Evolutionary conservation across 2,113 vertebrate genomes (phyloP).

Genomic region (Platanista minor): DNA sequence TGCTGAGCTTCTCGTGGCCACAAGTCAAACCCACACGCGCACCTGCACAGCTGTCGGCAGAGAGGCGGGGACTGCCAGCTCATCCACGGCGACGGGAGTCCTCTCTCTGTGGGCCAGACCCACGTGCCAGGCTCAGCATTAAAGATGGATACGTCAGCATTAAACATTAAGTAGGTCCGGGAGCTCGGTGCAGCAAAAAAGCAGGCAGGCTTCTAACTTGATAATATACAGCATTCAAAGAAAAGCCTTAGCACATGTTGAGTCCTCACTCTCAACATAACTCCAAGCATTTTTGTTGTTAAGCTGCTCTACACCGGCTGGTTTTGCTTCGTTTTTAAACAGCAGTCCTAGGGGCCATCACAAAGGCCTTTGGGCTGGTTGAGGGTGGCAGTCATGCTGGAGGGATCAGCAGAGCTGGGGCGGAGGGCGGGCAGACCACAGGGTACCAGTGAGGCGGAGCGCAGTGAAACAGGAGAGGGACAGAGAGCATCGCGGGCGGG

Average conservation of each 20-base stretch:
- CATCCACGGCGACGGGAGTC: accelerated
- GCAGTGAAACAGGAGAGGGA: background rate
- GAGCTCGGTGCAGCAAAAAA: background rate
- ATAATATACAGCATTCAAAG: accelerated
- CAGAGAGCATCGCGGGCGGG: accelerated
- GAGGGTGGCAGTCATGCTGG: background rate
- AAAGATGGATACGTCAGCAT: accelerated
- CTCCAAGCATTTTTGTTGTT: accelerated
- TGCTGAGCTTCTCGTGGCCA: accelerated
- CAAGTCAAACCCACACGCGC: background rate
- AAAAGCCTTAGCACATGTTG: background rate
- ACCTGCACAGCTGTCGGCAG: accelerated
- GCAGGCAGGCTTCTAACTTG: background rate
- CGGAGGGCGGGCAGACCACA: accelerated
- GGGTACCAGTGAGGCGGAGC: accelerated
- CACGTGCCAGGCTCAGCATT: accelerated
- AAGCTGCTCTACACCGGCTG: accelerated
- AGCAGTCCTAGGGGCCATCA: background rate
- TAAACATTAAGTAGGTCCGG: background rate
- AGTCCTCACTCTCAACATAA: accelerated
- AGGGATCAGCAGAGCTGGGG: too few species aligned
- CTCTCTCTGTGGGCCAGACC: background rate
- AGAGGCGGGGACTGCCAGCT: accelerated
- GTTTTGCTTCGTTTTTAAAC: background rate
- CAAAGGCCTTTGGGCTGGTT: background rate